Base-by-base conservation (phyloP, 2,888 invertebrate species). In the Pterobdella sp. region DNA sequence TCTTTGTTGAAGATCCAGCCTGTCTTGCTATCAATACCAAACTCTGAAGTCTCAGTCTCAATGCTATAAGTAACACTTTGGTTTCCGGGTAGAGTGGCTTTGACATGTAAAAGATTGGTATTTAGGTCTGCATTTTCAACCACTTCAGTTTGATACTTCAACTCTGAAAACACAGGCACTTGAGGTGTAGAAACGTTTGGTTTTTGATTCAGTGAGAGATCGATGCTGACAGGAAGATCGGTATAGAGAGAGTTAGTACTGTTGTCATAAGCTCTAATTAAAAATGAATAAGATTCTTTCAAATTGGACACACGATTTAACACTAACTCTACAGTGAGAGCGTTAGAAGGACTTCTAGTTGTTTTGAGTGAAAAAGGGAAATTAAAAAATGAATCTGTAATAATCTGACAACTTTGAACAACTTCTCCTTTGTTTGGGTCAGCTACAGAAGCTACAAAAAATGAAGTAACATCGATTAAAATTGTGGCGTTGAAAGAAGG, bases 361-460 rank as follows among this genome's bases (percentile, higher is more conserved):
- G 49, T 26, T 34, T 37, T 52, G 0, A 56, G 32, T 1, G 34
- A 29, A 31, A 49, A 34, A n/a, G 31, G 35, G 52, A 56, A 10
- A 32, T n/a, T 26, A 0, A 10, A 0, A 32, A 0, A 4, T 18
- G 68, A 37, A 60, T 68, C 29, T 2, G 32, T 29, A 32, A 69
- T 36, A 31, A 73, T 73, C 26, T 63, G 64, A 64, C 64, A 64
- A 1, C 64, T 34, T 18, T 42, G 31, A 37, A 73, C 63, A 22
- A 22, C 34, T n/a, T 60, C 63, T 14, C 26, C 37, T 22, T 71
- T 36, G 42, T 73, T 64, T 3, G 73, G 73, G 34, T 73, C 73
- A 2, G 22, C 56, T 36, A 69, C 73, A 10, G 69, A 52, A 22
- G 69, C 56, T 10, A 73, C 37, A 36, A 63, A 73, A 36, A 69